Base-by-base conservation (phyloP, 2,797 vertebrate species). In the Acipenser ruthenus region DNA sequence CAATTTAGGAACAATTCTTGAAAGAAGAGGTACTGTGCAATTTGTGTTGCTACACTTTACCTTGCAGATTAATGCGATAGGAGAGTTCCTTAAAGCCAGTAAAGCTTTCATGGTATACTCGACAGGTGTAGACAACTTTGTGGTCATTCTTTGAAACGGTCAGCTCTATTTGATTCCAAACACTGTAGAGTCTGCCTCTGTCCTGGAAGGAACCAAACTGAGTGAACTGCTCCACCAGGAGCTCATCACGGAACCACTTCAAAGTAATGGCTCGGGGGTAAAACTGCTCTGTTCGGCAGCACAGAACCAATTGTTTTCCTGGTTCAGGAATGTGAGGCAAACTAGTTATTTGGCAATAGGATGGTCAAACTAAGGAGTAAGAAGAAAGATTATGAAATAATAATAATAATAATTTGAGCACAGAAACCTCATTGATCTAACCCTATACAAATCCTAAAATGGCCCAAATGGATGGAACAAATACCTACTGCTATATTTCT, bases 251-350 rank as follows among this genome's bases (percentile, higher is more conserved):
- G n/a, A 70, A 77, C 83, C 86, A 87, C 62, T 78, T 78, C 65
- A 88, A 63, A 13, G 62, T 58, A 6, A 84, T 67, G 5, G 77
- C 50, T 3, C 65, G 67, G 0, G 86, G 62, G n/a, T 82, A 85
- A 72, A 86, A 88, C 56, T 80, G 80, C 72, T 87, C 83, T 61
- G 83, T 79, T 2, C 83, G 72, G 48, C 84, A 85, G 72, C 80
- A 87, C 51, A 88, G 75, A 49, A 83, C 78, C 63, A 87, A 74
- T 23, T 64, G 73, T 51, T 74, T 69, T 67, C 80, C 79, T 68
- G 74, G 63, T 15, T 50, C 65, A 1, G 85, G 83, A 9, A 80
- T 74, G 65, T 80, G 80, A 67, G 86, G 84, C 10, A 79, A 74
- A 49, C 79, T 85, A 53, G 77, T 74, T 65, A 86, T 82, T 69